Evolutionary conservation across 2,797 vertebrate species (phyloP).

Genomic region (Xerus rutilus): DNA sequence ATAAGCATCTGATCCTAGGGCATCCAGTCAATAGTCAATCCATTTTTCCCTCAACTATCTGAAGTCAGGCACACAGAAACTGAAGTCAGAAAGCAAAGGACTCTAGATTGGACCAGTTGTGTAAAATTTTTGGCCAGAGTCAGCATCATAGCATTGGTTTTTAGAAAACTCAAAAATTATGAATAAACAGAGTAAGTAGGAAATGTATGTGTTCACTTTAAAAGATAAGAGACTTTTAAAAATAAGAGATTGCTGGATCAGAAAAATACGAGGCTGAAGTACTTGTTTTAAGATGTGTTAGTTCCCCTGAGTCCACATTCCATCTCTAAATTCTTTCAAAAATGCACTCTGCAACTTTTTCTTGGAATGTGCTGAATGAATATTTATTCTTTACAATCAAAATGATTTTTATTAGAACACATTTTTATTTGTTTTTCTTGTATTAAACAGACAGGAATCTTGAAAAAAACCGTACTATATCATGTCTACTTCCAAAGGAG

Average conservation of each 20-base stretch:
- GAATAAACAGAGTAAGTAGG: background rate
- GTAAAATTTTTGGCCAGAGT: background rate
- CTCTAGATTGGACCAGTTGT: background rate
- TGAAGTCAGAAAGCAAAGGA: background rate
- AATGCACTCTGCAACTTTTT: background rate
- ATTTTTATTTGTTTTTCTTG: slow-evolving; percentile 13
- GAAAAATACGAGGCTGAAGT: background rate
- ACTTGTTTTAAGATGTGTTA: background rate
- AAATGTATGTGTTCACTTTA: background rate
- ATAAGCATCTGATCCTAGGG: background rate
- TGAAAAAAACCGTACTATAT: background rate
- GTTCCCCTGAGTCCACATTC: background rate
- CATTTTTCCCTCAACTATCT: background rate
- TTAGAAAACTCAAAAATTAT: background rate
- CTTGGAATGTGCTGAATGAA: background rate
- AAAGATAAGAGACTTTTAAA: background rate
- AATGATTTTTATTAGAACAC: slow-evolving; percentile 13
- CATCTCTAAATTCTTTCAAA: slow-evolving; percentile 33
- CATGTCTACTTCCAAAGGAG: background rate
- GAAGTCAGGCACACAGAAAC: background rate
- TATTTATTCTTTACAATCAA: slow-evolving; percentile 36
- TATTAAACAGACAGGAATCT: background rate
- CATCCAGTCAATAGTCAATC: background rate
- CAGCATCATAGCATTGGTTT: background rate
- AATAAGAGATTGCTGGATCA: background rate